Percentiles rank a stretch among this genome's conserved stretches.
Conservation (phyloP, 1,140 invertebrate species). For the Phortica variegata region DNA sequence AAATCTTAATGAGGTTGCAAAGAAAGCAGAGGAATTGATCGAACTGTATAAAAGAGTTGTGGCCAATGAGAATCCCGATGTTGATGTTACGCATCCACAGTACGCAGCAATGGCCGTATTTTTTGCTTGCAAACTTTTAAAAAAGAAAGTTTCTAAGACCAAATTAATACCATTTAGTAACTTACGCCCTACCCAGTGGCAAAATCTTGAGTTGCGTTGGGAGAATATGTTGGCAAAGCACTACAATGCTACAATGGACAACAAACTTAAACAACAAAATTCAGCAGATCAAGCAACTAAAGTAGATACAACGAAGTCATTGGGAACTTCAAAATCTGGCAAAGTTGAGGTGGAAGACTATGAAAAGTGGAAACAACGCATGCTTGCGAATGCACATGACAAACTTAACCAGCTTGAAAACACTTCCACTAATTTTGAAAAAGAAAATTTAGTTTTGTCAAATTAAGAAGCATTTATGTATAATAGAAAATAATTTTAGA, state of each 20-base stretch:
- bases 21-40: constrained; percentile 51
- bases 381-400: constrained; percentile 32
- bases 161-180: constrained; percentile 54
- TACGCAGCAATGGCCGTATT: constrained; percentile 57
- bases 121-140: constrained; percentile 54
- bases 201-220: constrained; percentile 53
- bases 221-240: constrained; percentile 48
- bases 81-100: constrained; percentile 55
- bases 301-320: not conserved
- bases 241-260: constrained; percentile 26
- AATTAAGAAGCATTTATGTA: too few relatives aligned
- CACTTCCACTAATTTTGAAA: too few relatives aligned
- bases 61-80: constrained; percentile 25
- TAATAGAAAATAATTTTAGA: too few relatives aligned
- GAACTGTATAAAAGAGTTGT: constrained; percentile 36
- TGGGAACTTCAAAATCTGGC: constrained; percentile 7
- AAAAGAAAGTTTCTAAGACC: constrained; percentile 48
- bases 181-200: constrained; percentile 55
- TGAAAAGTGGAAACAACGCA: constrained; percentile 46
- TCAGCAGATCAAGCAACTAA: not conserved
- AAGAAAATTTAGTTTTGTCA: too few relatives aligned
- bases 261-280: constrained; percentile 19
- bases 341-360: constrained; percentile 35
- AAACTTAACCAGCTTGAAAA: constrained; percentile 27
- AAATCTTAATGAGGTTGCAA: constrained; percentile 44